These are phyloP conservation scores for Cettia cetti DNA, from an alignment of 2,113 vertebrate genomes.

Conservation along the genomic window DNA sequence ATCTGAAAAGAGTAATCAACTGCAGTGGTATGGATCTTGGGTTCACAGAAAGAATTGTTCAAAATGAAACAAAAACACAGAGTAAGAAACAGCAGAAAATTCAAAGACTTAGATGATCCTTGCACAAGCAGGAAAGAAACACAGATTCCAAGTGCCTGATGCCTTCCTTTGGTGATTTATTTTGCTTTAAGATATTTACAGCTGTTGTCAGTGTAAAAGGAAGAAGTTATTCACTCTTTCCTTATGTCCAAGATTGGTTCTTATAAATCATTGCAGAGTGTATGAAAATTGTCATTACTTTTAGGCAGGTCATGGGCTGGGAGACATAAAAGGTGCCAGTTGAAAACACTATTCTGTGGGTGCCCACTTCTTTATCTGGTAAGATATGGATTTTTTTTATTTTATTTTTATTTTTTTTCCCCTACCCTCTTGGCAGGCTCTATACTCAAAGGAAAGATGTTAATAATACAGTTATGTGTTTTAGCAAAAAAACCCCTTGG, in stretches of 20 bases:
- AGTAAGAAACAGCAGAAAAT: not conserved
- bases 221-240: not conserved
- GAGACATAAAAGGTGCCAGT: conserved; percentile 43
- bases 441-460: not conserved
- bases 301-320: conserved; percentile 8
- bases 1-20: conserved; percentile 55
- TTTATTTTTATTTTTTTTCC: not conserved
- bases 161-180: not conserved
- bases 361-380: not conserved
- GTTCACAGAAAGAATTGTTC: not conserved
- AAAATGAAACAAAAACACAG: conserved; percentile 3
- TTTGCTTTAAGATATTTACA: conserved; percentile 25
- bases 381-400: not conserved
- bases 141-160: not conserved
- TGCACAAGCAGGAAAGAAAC: not conserved
- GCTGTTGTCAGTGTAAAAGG: not conserved
- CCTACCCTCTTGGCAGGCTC: not conserved
- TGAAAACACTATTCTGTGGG: conserved; percentile 43
- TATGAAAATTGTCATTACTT: conserved; percentile 39
- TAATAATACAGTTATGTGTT: not conserved
- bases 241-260: conserved; percentile 7
- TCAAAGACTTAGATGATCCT: not conserved
- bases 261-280: not conserved
- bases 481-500: not conserved
- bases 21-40: not conserved